Conservation (phyloP, 2,113 vertebrate genomes). For the Callithrix jacchus region DNA sequence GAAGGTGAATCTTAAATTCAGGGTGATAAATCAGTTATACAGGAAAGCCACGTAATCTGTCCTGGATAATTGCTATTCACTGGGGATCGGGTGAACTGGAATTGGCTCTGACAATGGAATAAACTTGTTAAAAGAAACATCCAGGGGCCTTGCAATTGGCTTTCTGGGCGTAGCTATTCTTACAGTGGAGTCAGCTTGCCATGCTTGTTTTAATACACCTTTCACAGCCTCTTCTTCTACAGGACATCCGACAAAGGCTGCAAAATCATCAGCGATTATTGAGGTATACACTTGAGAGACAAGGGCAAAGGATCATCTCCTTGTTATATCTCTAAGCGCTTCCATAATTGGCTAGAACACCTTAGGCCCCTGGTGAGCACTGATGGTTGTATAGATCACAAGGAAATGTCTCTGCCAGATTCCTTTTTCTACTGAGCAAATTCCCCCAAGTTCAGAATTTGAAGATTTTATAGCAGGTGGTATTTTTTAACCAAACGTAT, state of each 20-base stretch:
- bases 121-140: not conserved
- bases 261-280: not conserved
- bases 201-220: not conserved
- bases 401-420: not conserved
- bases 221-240: not conserved
- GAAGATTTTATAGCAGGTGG: no score
- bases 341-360: not conserved
- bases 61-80: constrained; percentile 95
- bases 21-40: constrained; percentile 89
- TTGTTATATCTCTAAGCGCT: not conserved
- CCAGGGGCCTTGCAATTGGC: not conserved
- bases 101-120: constrained; percentile 37
- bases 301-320: not conserved
- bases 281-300: not conserved
- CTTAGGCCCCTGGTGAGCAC: not conserved
- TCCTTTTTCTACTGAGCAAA: not conserved
- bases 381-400: no score
- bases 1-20: constrained; percentile 35
- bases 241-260: not conserved
- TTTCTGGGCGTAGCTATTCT: not conserved
- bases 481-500: no score
- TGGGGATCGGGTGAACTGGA: constrained; percentile 93
- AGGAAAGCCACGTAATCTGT: constrained; percentile 98
- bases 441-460: not conserved
- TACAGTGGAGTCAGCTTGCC: not conserved